These are phyloP conservation scores for Delphinapterus leucas DNA, from an alignment of 2,113 vertebrate genomes.

Conservation along the genomic window DNA sequence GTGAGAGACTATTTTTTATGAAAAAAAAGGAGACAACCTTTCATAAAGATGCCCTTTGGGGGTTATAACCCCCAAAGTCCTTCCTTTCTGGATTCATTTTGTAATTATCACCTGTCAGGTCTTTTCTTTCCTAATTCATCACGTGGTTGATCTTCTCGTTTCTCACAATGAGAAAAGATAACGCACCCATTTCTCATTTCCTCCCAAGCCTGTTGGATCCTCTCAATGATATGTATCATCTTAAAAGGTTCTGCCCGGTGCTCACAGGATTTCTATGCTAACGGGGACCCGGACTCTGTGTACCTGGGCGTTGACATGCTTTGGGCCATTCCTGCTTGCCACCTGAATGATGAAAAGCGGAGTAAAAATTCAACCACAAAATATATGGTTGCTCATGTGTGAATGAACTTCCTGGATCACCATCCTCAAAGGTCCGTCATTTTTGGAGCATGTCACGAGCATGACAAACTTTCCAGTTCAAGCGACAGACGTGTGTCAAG, in stretches of 20 bases:
- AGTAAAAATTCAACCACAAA: accelerated
- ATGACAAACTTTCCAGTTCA: background rate
- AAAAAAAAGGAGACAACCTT: background rate
- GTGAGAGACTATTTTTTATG: background rate
- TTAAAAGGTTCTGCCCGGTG: accelerated
- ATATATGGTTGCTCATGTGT: accelerated
- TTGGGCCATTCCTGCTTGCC: background rate
- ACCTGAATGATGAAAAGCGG: accelerated
- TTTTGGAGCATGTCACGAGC: background rate
- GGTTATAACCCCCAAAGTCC: background rate
- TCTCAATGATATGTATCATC: accelerated
- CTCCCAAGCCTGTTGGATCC: accelerated
- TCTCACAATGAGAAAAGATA: background rate
- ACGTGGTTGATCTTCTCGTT: accelerated
- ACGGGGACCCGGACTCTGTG: accelerated
- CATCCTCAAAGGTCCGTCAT: background rate
- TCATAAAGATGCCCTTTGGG: background rate
- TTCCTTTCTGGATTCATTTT: background rate
- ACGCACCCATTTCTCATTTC: accelerated
- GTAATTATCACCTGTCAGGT: accelerated
- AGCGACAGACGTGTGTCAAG: background rate
- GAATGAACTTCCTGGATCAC: no score
- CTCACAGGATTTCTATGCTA: accelerated
- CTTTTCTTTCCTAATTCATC: background rate
- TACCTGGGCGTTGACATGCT: accelerated